Conservation (phyloP, 2,113 vertebrate species). For the Sus scrofa region T2T-Sscrofa CM000825.6:51398001-51398500, state of each 20-base stretch:
- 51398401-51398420: neutral
- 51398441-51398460: too few relatives aligned
- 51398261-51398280: neutral
- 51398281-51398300: neutral
- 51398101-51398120: rapidly evolving
- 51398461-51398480: neutral
- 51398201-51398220: neutral
- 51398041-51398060: rapidly evolving
- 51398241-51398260: too few relatives aligned
- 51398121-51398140: neutral
- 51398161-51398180: neutral
- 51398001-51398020: neutral
- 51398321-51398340: rapidly evolving
- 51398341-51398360: neutral
- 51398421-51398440: neutral
- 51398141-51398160: neutral
- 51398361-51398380: neutral
- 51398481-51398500: neutral
- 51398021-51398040: neutral
- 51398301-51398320: neutral
- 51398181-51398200: neutral
- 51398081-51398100: too few relatives aligned
- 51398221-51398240: neutral
- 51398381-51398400: neutral
- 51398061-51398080: rapidly evolving